Conservation (phyloP, 2,113 vertebrate genomes). For the Nycticryphes semicollaris region DNA sequence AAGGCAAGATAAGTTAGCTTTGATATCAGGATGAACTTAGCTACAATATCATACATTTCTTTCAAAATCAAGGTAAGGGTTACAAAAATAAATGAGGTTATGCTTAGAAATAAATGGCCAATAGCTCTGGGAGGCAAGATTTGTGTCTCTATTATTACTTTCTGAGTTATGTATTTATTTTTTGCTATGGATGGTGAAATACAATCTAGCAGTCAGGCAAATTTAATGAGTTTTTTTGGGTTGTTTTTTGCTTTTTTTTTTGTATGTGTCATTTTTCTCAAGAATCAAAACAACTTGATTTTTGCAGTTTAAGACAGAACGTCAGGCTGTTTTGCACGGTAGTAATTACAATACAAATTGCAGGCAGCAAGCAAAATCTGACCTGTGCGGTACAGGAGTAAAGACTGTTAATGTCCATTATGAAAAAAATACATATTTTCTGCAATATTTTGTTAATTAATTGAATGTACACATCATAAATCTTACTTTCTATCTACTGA, state of each 20-base stretch:
- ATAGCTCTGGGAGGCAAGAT: not conserved
- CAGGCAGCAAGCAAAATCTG: not conserved
- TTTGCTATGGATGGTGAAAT: not conserved
- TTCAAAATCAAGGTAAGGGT: not conserved
- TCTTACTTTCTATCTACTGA: not conserved
- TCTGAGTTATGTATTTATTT: conserved; percentile 8
- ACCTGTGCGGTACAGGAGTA: not conserved
- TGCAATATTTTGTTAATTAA: not conserved
- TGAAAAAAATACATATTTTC: not conserved
- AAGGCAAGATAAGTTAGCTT: not conserved
- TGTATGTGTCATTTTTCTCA: not conserved
- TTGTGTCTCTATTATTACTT: not conserved
- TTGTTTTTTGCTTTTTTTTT: not conserved
- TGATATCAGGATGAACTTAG: conserved; percentile 16
- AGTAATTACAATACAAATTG: not conserved
- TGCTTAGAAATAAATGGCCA: not conserved
- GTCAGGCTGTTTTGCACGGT: not conserved
- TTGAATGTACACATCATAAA: not conserved
- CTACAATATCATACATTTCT: not conserved
- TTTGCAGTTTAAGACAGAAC: not conserved
- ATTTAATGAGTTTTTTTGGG: not conserved
- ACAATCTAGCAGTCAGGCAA: not conserved
- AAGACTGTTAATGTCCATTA: not conserved
- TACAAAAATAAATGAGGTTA: conserved; percentile 24
- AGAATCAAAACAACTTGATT: not conserved